Conservation (phyloP, 1,140 invertebrate genomes). For the Dinoponera quadriceps region DNA sequence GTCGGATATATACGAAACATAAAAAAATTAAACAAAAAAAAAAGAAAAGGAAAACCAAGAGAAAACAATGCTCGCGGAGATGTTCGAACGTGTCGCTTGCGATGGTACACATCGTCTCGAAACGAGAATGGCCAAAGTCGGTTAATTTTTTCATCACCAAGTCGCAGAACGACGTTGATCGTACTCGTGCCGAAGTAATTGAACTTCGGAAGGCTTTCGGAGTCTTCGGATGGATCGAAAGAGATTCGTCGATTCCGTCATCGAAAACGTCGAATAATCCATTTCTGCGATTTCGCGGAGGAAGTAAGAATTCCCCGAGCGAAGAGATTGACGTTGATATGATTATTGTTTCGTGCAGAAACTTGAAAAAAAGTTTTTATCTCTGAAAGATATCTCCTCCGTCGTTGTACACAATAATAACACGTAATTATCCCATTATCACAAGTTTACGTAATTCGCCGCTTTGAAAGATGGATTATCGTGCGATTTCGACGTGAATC, state of each 20-base stretch:
- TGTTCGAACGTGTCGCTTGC: constrained; percentile 13
- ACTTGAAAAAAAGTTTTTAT: background rate
- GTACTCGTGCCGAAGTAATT: too few species aligned
- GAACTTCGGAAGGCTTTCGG: too few species aligned
- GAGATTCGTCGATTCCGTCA: background rate
- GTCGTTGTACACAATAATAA: background rate
- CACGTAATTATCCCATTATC: background rate
- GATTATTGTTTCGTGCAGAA: background rate
- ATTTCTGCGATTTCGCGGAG: background rate
- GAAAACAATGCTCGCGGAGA: background rate
- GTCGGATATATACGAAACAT: background rate
- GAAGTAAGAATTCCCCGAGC: background rate
- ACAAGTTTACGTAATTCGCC: background rate
- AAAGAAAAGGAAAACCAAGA: background rate
- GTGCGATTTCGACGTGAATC: background rate
- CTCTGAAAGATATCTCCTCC: constrained; percentile 9
- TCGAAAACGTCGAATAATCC: constrained; percentile 2
- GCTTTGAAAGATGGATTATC: background rate
- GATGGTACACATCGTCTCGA: too few species aligned
- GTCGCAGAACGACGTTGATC: too few species aligned
- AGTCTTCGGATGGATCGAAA: background rate
- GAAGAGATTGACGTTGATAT: background rate
- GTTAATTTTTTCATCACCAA: too few species aligned
- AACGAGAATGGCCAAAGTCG: too few species aligned
- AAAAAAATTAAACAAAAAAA: background rate